Evolutionary conservation across 2,113 vertebrate species (phyloP), one percentile per base, ranked within the genome.

Genomic region (Oreochromis spilurus): DNA sequence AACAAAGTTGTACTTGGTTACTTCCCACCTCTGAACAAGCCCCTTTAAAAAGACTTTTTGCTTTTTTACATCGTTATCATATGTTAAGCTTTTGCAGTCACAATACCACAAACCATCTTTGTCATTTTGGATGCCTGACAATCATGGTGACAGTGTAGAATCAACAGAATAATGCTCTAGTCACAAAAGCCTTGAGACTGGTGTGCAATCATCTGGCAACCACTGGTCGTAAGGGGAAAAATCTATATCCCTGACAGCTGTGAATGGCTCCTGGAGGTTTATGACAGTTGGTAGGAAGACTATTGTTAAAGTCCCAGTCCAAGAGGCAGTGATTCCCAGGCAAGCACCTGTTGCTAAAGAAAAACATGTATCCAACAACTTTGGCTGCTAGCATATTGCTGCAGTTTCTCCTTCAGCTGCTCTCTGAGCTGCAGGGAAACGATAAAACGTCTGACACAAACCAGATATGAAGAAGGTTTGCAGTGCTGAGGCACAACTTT

Each of bases 241-340:
- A 67, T 67, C 0, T 21, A 24, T 43, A 43, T 70, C n/a, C 19
- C 65, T 0, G 1, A 43, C 7, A 24, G 38, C n/a, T 70, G 36
- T 70, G 65, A 70, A 40, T 43, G n/a, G 5, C n/a, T 70, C n/a
- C 7, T 70, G n/a, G 38, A 70, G 36, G 24, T 43, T 14, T 14
- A 70, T 24, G 65, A 21, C 65, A 1, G 36, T 14, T 70, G 36
- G n/a, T 43, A 6, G 21, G n/a, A 43, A 70, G n/a, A 43, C n/a
- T 40, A 43, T 24, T 40, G 7, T 21, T 43, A 40, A 70, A 70
- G 65, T 70, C 24, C 12, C 38, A 70, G 12, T 70, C 38, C 43
- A 40, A 43, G 38, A 70, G 65, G 65, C n/a, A 0, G 65, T 43
- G 65, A 43, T 40, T 24, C n/a, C 11, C 12, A 24, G n/a, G 65